These are phyloP conservation scores for Alentia gelatinosa DNA, from an alignment of 2,888 invertebrate species.

Conservation along the genomic window DNA sequence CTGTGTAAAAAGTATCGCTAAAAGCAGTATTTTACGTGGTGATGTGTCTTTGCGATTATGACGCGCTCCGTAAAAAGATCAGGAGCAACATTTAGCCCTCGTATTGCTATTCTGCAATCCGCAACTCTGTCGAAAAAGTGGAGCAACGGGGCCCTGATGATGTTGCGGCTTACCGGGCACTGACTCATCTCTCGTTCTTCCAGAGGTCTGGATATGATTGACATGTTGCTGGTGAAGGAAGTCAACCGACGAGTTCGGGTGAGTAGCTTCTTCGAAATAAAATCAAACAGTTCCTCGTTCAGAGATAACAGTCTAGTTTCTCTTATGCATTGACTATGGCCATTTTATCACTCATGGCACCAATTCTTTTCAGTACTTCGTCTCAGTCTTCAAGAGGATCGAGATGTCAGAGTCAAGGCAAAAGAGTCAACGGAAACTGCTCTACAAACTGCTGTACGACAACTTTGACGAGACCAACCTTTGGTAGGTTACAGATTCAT, in stretches of 20 bases:
- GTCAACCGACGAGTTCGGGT: slow-evolving; percentile 38
- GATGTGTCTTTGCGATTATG: too few relatives aligned
- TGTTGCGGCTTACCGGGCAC: too few relatives aligned
- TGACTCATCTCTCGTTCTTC: too few relatives aligned
- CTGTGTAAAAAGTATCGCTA: too few relatives aligned
- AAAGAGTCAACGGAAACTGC: neutral
- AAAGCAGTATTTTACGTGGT: too few relatives aligned
- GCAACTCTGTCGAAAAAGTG: too few relatives aligned
- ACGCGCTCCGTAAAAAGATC: too few relatives aligned
- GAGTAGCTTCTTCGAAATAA: neutral
- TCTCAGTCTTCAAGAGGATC: slow-evolving; percentile 51
- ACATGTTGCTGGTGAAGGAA: slow-evolving; percentile 37
- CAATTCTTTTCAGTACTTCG: slow-evolving; percentile 46
- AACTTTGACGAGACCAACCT: neutral
- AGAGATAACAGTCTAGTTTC: neutral
- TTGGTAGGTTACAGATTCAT: neutral
- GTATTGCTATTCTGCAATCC: too few relatives aligned
- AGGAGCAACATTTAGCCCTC: too few relatives aligned
- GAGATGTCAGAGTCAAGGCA: neutral
- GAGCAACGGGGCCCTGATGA: too few relatives aligned
- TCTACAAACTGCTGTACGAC: neutral
- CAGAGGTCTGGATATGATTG: slow-evolving; percentile 47
- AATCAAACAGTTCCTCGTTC: neutral
- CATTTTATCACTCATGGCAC: too few relatives aligned
- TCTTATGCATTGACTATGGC: too few relatives aligned